Conservation (phyloP, 2,113 vertebrate genomes). For the Rhombomys opimus region DNA sequence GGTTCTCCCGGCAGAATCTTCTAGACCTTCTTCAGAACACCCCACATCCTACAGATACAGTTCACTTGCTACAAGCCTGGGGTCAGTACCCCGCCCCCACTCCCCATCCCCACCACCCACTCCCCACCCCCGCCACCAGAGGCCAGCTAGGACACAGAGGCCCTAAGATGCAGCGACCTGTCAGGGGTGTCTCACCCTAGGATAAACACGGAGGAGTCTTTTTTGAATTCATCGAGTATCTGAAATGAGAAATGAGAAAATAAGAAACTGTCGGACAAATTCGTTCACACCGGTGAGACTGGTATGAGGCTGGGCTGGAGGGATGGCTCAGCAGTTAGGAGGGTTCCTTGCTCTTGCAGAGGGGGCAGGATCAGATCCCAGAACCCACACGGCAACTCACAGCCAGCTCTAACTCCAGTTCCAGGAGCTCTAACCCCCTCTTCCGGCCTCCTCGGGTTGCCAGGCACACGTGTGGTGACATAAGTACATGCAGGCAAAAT, state of each 20-base stretch:
- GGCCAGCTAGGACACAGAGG: rapidly evolving
- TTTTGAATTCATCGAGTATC: slow-evolving; percentile 98
- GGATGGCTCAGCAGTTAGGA: not conserved
- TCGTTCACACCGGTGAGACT: rapidly evolving
- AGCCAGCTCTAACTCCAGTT: not conserved
- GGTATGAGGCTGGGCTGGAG: not conserved
- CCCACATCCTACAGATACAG: rapidly evolving
- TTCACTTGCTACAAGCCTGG: not conserved
- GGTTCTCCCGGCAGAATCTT: not conserved
- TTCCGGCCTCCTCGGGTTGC: not conserved
- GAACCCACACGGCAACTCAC: not conserved
- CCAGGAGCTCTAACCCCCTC: not conserved
- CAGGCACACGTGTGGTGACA: not conserved
- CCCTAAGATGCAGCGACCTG: not conserved
- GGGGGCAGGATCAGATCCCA: not conserved
- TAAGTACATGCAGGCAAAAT: not conserved
- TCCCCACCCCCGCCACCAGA: not conserved
- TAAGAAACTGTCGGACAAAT: not conserved
- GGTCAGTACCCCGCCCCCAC: too few relatives aligned
- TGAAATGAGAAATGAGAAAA: slow-evolving; percentile 79
- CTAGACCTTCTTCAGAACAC: not conserved
- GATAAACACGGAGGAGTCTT: slow-evolving; percentile 95
- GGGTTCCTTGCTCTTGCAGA: not conserved
- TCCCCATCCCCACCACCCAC: not conserved
- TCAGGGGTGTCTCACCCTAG: slow-evolving; percentile 91